phyloP scores from a whole-genome alignment of 2,888 invertebrate species.

The Fragum whitleyi region DNA sequence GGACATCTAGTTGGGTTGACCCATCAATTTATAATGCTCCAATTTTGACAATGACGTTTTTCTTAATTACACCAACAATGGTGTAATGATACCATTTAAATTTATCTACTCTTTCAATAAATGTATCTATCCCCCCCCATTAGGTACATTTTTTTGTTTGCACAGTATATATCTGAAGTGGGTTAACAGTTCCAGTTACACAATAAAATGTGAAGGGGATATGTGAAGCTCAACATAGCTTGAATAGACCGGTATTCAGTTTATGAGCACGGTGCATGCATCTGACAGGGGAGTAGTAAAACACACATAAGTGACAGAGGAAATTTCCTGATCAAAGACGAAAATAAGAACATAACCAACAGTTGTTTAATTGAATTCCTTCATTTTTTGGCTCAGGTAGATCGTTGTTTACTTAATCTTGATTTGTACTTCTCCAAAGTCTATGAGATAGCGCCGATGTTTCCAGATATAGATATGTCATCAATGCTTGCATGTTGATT shows the following conservation, averaged over 20 bases:
- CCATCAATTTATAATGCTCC: too few species aligned
- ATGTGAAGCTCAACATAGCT: neutral
- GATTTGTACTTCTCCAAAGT: constrained; percentile 13
- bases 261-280: neutral
- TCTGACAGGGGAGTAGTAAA: neutral
- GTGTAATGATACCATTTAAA: too few species aligned
- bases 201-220: neutral
- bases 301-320: constrained; percentile 1
- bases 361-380: constrained; percentile 16
- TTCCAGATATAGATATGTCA: constrained; percentile 24
- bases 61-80: too few species aligned
- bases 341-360: neutral
- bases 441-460: constrained; percentile 5
- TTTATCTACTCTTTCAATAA: too few species aligned
- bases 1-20: too few species aligned
- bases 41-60: too few species aligned
- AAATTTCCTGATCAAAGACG: constrained; percentile 9
- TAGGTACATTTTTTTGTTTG: neutral
- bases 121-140: too few species aligned
- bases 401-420: constrained; percentile 7
- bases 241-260: neutral
- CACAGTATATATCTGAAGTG: neutral
- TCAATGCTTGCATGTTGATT: constrained; percentile 28
- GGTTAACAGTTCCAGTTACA: neutral
- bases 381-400: constrained; percentile 13